These are phyloP conservation scores for Meloidogyne floridensis DNA, from an alignment of 1,140 invertebrate genomes.

Conservation along the genomic window DNA sequence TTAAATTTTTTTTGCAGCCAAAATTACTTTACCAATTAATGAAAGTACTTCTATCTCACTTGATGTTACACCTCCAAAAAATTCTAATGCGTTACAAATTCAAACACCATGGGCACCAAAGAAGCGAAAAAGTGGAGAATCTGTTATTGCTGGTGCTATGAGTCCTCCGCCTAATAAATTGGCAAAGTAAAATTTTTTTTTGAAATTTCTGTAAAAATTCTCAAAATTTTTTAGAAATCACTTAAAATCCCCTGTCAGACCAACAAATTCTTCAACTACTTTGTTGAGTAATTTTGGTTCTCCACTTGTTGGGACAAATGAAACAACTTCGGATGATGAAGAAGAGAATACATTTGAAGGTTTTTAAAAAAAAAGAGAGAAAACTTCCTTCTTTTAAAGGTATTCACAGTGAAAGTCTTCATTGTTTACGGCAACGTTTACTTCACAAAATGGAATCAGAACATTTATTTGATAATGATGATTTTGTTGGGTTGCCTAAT, in stretches of 20 bases:
- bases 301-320: neutral
- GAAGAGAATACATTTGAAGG: constrained; percentile 23
- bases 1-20: neutral
- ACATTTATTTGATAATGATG: constrained; percentile 38
- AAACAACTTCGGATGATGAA: constrained; percentile 13
- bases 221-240: neutral
- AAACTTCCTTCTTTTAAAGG: too few relatives aligned
- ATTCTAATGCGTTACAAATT: neutral
- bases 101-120: neutral
- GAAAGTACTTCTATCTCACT: neutral
- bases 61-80: neutral
- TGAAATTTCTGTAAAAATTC: neutral
- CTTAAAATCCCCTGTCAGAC: neutral
- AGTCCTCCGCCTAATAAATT: constrained; percentile 18
- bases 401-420: constrained; percentile 13
- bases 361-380: too few relatives aligned
- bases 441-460: constrained; percentile 40
- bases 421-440: constrained; percentile 11
- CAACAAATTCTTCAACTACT: neutral
- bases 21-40: neutral
- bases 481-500: constrained; percentile 41
- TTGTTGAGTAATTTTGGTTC: neutral
- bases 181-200: neutral
- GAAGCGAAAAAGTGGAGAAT: constrained; percentile 6
- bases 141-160: neutral